Percentiles rank a stretch among this genome's conserved stretches.
Conservation (phyloP, 2,888 invertebrate genomes). For the Cheilosia urbana region DNA sequence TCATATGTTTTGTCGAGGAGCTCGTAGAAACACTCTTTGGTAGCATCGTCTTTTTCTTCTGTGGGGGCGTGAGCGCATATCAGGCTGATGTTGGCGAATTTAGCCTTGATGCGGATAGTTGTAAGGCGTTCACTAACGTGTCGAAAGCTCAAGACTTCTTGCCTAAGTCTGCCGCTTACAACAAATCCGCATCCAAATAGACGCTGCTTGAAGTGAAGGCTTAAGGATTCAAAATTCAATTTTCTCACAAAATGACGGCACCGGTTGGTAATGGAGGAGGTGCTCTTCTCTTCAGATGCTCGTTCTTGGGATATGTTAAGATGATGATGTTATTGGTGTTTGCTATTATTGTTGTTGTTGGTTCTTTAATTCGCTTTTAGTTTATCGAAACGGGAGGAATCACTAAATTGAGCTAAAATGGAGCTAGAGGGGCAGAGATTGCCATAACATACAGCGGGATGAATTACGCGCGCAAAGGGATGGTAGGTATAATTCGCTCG, state of each 20-base stretch:
- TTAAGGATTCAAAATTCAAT: slow-evolving; percentile 75
- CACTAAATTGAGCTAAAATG: slow-evolving; percentile 46
- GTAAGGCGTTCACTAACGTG: too few species aligned
- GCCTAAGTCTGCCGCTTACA: too few species aligned
- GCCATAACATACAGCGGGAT: slow-evolving; percentile 2
- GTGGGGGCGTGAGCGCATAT: too few species aligned
- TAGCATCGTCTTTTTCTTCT: too few species aligned
- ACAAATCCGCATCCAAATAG: too few species aligned
- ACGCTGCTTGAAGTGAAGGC: slow-evolving; percentile 74
- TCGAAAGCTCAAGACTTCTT: too few species aligned
- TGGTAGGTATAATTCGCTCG: not conserved
- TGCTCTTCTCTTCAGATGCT: not conserved
- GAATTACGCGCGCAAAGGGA: slow-evolving; percentile 27
- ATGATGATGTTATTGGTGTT: slow-evolving; percentile 62
- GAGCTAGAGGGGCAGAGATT: slow-evolving; percentile 4
- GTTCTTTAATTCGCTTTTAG: slow-evolving; percentile 36
- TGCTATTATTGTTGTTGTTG: slow-evolving; percentile 52
- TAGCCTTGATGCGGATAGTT: too few species aligned
- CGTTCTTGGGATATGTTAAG: slow-evolving; percentile 19
- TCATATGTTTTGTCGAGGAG: too few species aligned
- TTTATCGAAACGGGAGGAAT: slow-evolving; percentile 30
- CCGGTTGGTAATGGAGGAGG: not conserved
- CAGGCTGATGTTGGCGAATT: too few species aligned
- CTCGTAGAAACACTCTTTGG: too few species aligned
- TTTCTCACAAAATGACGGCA: slow-evolving; percentile 58